Percentiles rank a stretch among this genome's conserved stretches.
Conservation (phyloP, 2,797 vertebrate genomes). For the Erethizon dorsatum region DNA sequence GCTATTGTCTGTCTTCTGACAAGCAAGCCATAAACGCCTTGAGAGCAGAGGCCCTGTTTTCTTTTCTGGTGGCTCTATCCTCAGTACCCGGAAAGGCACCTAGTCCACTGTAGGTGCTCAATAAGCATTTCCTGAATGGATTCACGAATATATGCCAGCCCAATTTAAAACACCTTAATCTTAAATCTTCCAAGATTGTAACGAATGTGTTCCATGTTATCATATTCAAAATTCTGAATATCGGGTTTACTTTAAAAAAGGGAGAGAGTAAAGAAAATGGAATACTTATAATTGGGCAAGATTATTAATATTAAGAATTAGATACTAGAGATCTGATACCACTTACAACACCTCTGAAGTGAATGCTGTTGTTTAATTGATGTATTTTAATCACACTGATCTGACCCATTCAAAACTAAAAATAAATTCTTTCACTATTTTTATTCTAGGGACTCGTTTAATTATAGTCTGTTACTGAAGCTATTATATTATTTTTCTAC, state of each 20-base stretch:
- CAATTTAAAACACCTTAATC: not conserved
- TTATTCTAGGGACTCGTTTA: slow-evolving; percentile 71
- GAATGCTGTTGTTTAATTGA: slow-evolving; percentile 44
- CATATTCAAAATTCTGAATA: slow-evolving; percentile 1
- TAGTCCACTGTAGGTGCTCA: not conserved
- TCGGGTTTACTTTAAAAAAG: slow-evolving; percentile 13
- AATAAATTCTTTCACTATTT: slow-evolving; percentile 68
- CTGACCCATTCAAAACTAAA: slow-evolving; percentile 65
- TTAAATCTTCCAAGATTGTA: slow-evolving; percentile 22
- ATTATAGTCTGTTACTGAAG: slow-evolving; percentile 75
- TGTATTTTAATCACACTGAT: slow-evolving; percentile 70
- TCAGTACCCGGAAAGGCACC: not conserved
- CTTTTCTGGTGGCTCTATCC: not conserved
- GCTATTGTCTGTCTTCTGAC: not conserved
- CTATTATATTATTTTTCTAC: slow-evolving; percentile 70
- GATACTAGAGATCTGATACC: not conserved
- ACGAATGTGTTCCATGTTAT: not conserved
- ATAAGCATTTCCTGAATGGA: not conserved
- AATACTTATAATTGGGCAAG: not conserved
- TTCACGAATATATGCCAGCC: not conserved
- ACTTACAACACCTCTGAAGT: not conserved
- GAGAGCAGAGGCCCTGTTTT: not conserved
- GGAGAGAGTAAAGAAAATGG: not conserved
- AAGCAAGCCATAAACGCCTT: not conserved
- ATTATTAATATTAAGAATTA: slow-evolving; percentile 20